Evolutionary conservation across 2,888 invertebrate genomes (phyloP).

Genomic region (Leptarthrus brevirostris): DNA sequence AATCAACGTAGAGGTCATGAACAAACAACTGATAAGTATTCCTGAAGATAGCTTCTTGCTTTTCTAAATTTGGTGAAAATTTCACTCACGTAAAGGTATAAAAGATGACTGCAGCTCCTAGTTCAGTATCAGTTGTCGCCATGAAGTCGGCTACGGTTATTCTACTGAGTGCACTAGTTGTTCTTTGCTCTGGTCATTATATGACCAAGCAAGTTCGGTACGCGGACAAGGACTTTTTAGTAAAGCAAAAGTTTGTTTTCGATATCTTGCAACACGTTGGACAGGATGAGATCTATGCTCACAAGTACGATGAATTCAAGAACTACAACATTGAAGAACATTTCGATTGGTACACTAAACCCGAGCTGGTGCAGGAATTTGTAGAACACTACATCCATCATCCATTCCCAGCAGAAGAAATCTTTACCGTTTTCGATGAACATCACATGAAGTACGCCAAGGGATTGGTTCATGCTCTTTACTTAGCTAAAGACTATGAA

Average conservation of each 20-base stretch:
- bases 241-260: slow-evolving; percentile 69
- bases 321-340: slow-evolving; percentile 73
- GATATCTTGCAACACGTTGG: slow-evolving; percentile 71
- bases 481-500: slow-evolving; percentile 78
- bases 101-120: not conserved
- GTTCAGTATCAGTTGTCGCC: slow-evolving; percentile 59
- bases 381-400: slow-evolving; percentile 71
- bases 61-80: not conserved
- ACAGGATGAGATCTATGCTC: slow-evolving; percentile 69
- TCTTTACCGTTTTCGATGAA: slow-evolving; percentile 60
- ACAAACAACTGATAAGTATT: not conserved
- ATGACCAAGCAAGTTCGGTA: slow-evolving; percentile 60
- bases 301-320: slow-evolving; percentile 69
- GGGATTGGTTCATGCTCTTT: slow-evolving; percentile 74
- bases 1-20: not conserved
- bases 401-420: slow-evolving; percentile 61
- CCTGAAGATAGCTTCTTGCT: not conserved
- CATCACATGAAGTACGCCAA: slow-evolving; percentile 69
- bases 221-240: slow-evolving; percentile 70
- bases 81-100: slow-evolving; percentile 16
- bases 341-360: slow-evolving; percentile 71
- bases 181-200: slow-evolving; percentile 55
- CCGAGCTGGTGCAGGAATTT: slow-evolving; percentile 71
- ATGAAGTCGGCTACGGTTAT: slow-evolving; percentile 63
- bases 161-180: slow-evolving; percentile 58